Percentiles rank a stretch among this genome's conserved stretches.
phyloP scores from a whole-genome alignment of 2,888 invertebrate genomes.

The Acronicta aceris region DNA sequence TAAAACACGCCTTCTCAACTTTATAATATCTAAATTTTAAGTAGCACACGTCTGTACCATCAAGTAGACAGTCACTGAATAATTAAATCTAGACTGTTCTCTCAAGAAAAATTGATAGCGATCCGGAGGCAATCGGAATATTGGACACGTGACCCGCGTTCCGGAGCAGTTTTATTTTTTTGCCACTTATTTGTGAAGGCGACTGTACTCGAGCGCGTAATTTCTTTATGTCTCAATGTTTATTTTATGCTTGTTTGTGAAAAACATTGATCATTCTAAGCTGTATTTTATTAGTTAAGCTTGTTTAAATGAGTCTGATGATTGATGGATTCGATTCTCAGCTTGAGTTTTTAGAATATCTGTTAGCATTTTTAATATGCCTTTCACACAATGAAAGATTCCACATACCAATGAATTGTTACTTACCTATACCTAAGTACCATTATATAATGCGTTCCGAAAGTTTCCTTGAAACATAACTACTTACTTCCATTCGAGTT shows the following conservation, averaged over 20 bases:
- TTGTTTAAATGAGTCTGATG: not conserved
- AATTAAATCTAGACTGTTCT: constrained; percentile 78
- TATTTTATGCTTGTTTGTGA: constrained; percentile 34
- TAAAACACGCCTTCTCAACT: constrained; percentile 28
- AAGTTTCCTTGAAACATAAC: no score
- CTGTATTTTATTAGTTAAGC: constrained; percentile 3
- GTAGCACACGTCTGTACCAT: constrained; percentile 53
- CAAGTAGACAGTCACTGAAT: constrained; percentile 67
- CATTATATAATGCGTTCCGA: no score
- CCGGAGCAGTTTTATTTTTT: constrained; percentile 65
- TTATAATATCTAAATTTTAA: constrained; percentile 45
- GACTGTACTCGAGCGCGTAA: constrained; percentile 47
- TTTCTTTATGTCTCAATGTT: constrained; percentile 38
- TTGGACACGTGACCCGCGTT: constrained; percentile 77
- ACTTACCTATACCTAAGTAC: no score
- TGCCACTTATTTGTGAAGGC: constrained; percentile 58
- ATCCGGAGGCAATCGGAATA: constrained; percentile 81
- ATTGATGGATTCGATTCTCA: no score
- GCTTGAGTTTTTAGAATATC: no score
- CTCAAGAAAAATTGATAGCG: constrained; percentile 82
- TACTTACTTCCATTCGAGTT: no score
- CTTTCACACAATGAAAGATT: no score
- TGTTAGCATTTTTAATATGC: no score
- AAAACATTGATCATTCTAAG: constrained; percentile 8
- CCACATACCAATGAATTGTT: no score